Base-by-base conservation (phyloP, 2,888 invertebrate species). In the Oegoconia quadripuncta region DNA sequence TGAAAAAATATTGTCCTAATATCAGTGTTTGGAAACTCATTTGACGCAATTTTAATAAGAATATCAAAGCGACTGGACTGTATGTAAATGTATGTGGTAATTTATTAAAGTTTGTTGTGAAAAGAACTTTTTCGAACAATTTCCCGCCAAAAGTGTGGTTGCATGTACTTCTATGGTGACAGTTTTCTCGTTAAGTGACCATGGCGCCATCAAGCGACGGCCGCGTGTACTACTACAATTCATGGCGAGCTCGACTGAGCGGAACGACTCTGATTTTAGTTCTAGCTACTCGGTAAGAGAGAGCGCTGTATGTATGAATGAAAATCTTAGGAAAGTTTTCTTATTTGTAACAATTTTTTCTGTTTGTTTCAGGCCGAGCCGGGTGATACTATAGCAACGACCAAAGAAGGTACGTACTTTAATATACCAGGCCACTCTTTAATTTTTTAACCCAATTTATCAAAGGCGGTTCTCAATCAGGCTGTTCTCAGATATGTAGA, bases 371-470 rank as follows among this genome's bases (percentile, higher is more conserved):
- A 93, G 91, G 91, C 91, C 48, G 92, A 92, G 74, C 92, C 93
- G 43, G 93, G 92, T 34, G 93, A 93, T 67, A 92, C 94, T 51
- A 91, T 93, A 86, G 94, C 95, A 63, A 93, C 94, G 73, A 94
- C 95, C 87, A 95, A 95, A 92, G 95, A 95, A 91, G 95, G 95
- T 95, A 75, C 29, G 36, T 20, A 33, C 11, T 6, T 15, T n/a
- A 4, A 34, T 37, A 50, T n/a, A n/a, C n/a, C n/a, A n/a, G n/a
- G n/a, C n/a, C n/a, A n/a, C n/a, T n/a, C n/a, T n/a, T n/a, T n/a
- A 18, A 23, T 23, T 14, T 23, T 5, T 31, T 15, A 31, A 18
- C 12, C 20, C 31, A 18, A 18, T 3, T 12, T 20, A 20, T 20
- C 8, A 20, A 20, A 20, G 8, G 8, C 20, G 4, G 20, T 31